Evolutionary conservation across 2,888 invertebrate species (phyloP).

Genomic region (Ennomos quercinarius): DNA sequence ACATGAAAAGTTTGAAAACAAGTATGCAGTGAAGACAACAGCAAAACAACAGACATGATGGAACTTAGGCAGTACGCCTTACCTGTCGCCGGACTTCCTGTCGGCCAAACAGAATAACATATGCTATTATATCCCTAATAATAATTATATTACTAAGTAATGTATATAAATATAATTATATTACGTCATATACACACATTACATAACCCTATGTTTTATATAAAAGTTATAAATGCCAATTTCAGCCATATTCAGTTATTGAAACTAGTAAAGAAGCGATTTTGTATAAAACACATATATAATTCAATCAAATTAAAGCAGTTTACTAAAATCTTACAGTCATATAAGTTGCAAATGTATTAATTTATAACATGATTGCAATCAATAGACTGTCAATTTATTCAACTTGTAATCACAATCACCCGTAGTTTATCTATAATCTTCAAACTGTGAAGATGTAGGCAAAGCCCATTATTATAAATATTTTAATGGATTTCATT

Average conservation of each 20-base stretch:
- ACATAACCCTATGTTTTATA: constrained; percentile 22
- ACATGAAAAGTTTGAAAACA: constrained; percentile 8
- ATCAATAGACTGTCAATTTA: too few species aligned
- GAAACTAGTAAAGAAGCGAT: too few species aligned
- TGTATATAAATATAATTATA: constrained; percentile 12
- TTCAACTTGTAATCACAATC: too few species aligned
- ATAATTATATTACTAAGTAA: constrained; percentile 34
- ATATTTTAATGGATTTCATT: too few species aligned
- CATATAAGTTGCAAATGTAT: too few species aligned
- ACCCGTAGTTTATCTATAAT: too few species aligned
- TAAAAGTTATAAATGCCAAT: constrained; percentile 17
- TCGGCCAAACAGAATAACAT: constrained; percentile 77
- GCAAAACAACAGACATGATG: constrained; percentile 12
- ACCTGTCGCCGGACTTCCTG: constrained; percentile 83
- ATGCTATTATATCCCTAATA: constrained; percentile 56
- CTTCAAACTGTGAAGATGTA: too few species aligned
- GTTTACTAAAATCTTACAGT: too few species aligned
- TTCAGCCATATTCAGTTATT: constrained; percentile 14
- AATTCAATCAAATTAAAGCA: too few species aligned
- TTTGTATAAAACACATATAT: too few species aligned
- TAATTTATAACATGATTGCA: too few species aligned
- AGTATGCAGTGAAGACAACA: constrained; percentile 13
- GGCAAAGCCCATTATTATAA: too few species aligned
- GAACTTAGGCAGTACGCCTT: constrained; percentile 55
- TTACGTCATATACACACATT: constrained; percentile 29